Evolutionary conservation across 2,888 invertebrate genomes (phyloP), one percentile per base, ranked within the genome.

Genomic region (Brenthis hecate): DNA sequence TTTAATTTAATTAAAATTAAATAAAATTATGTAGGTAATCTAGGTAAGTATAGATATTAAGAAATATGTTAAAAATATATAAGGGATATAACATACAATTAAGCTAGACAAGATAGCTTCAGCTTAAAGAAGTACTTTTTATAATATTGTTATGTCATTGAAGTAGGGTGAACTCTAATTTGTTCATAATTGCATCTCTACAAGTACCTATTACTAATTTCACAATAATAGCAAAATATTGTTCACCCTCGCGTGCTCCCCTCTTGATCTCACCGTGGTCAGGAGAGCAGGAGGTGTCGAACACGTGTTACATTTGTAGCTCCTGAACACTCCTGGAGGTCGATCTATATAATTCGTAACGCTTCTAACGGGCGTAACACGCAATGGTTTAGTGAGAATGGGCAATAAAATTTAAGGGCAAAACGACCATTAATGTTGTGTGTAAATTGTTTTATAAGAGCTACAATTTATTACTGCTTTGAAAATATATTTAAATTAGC

Each of bases 221-320:
- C 74, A 80, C 84, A 81, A 88, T 89, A 88, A 85, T 80, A 80
- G 80, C 78, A 83, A 83, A 85, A 87, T 86, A 80, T 83, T 77
- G 77, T 79, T 81, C 85, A 81, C 86, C 83, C 80, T 77, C 80
- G 77, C 75, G 72, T 74, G 69, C 61, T 70, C 78, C 76, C 85
- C 85, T 85, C 83, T 76, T 72, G 69, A 65, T 58, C 54, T 53
- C 63, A 55, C 71, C 75, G 79, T 77, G 84, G 84, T 80, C 86
- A 83, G 81, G 80, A 80, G 82, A 81, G 82, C 81, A 79, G 78
- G 81, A 85, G 85, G 86, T 86, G 87, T 85, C 77, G 88, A 90
- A 89, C 91, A 92, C 91, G 91, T 91, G 91, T 89, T 89, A 80
- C 80, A 82, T 85, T 86, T 85, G 85, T 82, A 81, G 82, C 85